Evolutionary conservation across 2,888 invertebrate species (phyloP), one percentile per base, ranked within the genome.

Genomic region (Sthenelais limicola): DNA sequence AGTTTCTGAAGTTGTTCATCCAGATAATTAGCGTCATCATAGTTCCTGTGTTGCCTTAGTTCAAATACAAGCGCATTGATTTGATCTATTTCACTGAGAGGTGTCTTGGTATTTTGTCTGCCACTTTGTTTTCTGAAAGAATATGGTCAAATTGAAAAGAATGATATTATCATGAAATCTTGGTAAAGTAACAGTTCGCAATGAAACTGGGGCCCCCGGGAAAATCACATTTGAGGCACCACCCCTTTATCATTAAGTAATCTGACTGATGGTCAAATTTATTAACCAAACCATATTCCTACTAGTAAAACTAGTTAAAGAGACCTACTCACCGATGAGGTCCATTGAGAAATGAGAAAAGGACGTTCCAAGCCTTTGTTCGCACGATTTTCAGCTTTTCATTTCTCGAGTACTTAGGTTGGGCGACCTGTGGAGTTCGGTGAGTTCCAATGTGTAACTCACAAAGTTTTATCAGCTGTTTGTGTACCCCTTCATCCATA

Each of bases 1-100:
- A 78, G 58, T 12, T 54, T 67, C 3, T 77, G 71, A 18, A 81
- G 74, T 52, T 80, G 66, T 12, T 72, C 47, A 54, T 83, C 82
- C 24, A 84, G 74, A 54, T 78, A 75, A 62, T 81, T 80, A 4
- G 83, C 84, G 38, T 83, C 82, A 71, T 82, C 81, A 79, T 79
- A 82, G 30, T 73, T 74, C 15, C 81, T 73, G 21, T 73, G 73
- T 9, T 72, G 58, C 33, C 83, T 75, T 5, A 83, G 77, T 35
- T 78, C 73, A 66, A 77, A 78, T 5, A 79, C 77, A 32, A 30
- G 9, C 21, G 68, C 48, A 51, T 51, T 21, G n/a, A 68, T 12
- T 32, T 2, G 5, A 35, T 68, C 38, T 18, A 51, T 18, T 51
- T 51, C 51, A 68, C 68, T 68, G 32, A 68, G 32, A 21, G 32